phyloP scores from a whole-genome alignment of 2,797 vertebrate genomes.

The Tarsius wallacei region DNA sequence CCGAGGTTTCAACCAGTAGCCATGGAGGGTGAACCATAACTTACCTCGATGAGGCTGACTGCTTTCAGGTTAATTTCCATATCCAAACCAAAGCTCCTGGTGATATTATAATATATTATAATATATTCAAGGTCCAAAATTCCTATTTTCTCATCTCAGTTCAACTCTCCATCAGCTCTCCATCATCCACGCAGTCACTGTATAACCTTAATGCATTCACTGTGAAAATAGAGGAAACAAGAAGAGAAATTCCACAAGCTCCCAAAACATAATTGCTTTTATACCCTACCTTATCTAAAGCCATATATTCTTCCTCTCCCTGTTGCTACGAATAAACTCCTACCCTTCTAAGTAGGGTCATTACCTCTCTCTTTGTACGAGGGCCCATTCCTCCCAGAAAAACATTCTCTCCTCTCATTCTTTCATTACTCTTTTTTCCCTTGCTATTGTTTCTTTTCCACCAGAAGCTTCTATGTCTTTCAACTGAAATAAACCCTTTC shows the following conservation, averaged over 20 bases:
- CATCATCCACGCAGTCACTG: neutral
- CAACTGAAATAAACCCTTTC: neutral
- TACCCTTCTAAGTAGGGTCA: neutral
- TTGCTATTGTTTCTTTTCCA: neutral
- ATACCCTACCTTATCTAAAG: neutral
- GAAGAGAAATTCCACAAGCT: neutral
- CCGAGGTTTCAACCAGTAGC: neutral
- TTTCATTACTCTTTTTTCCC: neutral
- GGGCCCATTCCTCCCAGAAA: neutral
- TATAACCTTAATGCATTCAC: neutral
- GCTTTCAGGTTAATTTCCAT: neutral
- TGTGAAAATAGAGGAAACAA: neutral
- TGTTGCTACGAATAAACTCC: neutral
- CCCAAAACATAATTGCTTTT: neutral
- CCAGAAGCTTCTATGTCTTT: neutral
- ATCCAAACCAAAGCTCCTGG: neutral
- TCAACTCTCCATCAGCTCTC: neutral
- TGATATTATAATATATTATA: neutral
- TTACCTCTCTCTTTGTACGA: neutral
- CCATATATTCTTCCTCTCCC: neutral
- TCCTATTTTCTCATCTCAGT: neutral
- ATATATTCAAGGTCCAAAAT: neutral
- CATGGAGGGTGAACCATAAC: neutral
- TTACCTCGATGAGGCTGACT: no score
- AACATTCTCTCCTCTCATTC: neutral